phyloP scores from a whole-genome alignment of 2,113 vertebrate species.

The Poeciliopsis retropinna region DNA sequence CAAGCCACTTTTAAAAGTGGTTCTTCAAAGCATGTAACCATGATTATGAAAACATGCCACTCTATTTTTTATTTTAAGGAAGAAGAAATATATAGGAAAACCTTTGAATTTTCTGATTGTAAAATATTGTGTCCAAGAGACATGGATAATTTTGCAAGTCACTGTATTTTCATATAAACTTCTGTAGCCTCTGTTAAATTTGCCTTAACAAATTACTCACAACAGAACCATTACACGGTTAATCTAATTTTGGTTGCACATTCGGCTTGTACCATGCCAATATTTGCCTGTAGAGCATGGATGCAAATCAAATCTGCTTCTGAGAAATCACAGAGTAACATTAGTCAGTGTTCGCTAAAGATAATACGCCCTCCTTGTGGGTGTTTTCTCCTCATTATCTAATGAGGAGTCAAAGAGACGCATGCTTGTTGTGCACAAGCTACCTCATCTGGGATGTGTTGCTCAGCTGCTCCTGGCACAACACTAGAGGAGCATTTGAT shows the following conservation, averaged over 20 bases:
- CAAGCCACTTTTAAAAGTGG: too few species aligned
- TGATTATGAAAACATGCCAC: too few species aligned
- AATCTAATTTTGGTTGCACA: not conserved
- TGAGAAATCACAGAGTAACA: not conserved
- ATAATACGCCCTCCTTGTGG: not conserved
- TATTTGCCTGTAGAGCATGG: conserved; percentile 11
- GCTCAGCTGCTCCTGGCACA: conserved; percentile 33
- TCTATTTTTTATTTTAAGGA: too few species aligned
- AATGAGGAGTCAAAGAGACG: not conserved
- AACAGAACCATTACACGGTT: not conserved
- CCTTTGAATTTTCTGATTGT: too few species aligned
- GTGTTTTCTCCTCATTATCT: not conserved
- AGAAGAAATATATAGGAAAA: too few species aligned
- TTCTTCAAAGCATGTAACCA: too few species aligned
- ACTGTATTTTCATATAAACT: not conserved
- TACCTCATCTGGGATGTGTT: conserved; percentile 57
- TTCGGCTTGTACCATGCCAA: conserved; percentile 46
- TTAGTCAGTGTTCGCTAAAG: not conserved
- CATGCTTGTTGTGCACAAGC: conserved; percentile 38
- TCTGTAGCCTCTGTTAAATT: not conserved
- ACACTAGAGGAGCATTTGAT: not conserved
- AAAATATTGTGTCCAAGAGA: not conserved
- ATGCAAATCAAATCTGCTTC: conserved; percentile 44
- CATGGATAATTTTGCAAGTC: not conserved
- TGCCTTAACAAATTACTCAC: not conserved